Percentiles rank a stretch among this genome's conserved stretches.
These are phyloP conservation scores for Mizuhopecten yessoensis DNA, from an alignment of 1,140 invertebrate genomes.

Conservation along the genomic window DNA sequence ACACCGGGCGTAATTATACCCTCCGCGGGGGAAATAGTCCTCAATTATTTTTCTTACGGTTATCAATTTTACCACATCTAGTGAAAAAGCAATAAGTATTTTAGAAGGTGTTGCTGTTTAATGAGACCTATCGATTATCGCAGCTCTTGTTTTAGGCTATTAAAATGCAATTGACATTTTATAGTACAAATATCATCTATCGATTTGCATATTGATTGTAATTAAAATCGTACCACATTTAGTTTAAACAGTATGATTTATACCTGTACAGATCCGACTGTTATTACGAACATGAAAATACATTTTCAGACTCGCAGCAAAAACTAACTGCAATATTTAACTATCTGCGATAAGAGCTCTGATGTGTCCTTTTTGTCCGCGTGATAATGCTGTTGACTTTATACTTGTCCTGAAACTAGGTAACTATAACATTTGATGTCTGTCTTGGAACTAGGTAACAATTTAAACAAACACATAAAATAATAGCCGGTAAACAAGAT, in stretches of 20 bases:
- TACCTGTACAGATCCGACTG: neutral
- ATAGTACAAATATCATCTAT: neutral
- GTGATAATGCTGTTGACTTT: neutral
- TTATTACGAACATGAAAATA: neutral
- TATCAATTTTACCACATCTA: neutral
- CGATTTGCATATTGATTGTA: too few relatives aligned
- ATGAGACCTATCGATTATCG: neutral
- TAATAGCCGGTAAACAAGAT: too few relatives aligned
- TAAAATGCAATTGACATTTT: neutral
- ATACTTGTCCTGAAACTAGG: neutral
- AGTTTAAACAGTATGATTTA: too few relatives aligned
- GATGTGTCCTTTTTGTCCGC: neutral
- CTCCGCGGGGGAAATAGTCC: constrained; percentile 25
- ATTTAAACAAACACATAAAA: too few relatives aligned
- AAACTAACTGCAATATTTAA: neutral
- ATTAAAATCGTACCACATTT: too few relatives aligned
- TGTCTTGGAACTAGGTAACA: too few relatives aligned
- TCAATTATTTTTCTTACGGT: constrained; percentile 4
- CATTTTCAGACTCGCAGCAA: neutral
- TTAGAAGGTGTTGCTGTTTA: neutral
- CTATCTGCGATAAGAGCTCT: neutral
- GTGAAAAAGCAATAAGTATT: neutral
- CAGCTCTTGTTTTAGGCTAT: neutral
- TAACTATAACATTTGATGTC: too few relatives aligned
- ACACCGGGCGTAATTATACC: neutral